Percentiles rank a stretch among this genome's conserved stretches.
phyloP scores from a whole-genome alignment of 2,888 invertebrate species.

The Nemotelus pantherinus region DNA sequence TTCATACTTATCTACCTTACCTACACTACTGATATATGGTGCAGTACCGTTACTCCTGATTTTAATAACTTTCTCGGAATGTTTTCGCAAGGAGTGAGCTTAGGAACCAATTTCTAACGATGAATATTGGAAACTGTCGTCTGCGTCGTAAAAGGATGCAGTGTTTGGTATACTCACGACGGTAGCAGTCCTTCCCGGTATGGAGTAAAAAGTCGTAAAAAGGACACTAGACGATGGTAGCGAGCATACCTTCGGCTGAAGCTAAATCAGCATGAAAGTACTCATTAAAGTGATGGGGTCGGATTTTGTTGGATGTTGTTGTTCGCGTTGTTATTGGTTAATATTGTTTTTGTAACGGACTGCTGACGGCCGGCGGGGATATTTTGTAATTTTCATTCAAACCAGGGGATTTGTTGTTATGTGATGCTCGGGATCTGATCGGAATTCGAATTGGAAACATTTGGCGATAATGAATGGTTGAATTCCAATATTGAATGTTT shows the following conservation, averaged over 20 bases:
- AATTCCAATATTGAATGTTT: constrained; percentile 11
- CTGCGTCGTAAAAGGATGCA: too few species aligned
- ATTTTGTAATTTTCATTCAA: neutral
- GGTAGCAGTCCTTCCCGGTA: neutral
- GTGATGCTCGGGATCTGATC: neutral
- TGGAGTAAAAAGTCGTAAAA: constrained; percentile 22
- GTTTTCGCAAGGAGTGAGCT: constrained; percentile 4
- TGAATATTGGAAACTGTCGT: too few species aligned
- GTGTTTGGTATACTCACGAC: neutral
- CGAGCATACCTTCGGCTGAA: constrained; percentile 17
- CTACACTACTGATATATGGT: neutral
- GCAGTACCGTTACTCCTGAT: neutral
- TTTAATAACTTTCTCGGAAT: constrained; percentile 20
- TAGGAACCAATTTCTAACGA: too few species aligned
- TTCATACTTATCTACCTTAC: too few species aligned
- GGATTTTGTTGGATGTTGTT: neutral
- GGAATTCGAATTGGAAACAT: neutral
- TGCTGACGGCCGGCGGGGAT: neutral
- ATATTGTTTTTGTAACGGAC: neutral
- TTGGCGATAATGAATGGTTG: neutral
- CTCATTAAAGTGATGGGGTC: constrained; percentile 16
- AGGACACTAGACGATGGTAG: neutral
- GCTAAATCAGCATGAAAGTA: constrained; percentile 24
- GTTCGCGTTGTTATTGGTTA: neutral
- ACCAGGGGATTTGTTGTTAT: neutral